Conservation (phyloP, 1,140 invertebrate genomes). For the Fopius arisanus region DNA sequence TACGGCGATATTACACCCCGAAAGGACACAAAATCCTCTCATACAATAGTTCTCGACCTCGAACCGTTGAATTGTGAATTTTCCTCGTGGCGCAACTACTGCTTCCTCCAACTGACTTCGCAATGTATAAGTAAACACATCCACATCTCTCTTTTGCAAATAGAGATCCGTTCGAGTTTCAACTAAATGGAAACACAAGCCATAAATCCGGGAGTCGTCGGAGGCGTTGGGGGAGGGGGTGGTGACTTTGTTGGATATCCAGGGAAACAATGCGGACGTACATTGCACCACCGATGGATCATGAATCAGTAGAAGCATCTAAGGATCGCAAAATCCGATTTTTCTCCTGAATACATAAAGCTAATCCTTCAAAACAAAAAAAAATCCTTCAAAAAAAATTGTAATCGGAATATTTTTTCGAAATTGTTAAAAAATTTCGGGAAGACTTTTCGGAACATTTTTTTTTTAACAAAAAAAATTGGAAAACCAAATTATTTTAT, state of each 20-base stretch:
- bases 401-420: too few species aligned
- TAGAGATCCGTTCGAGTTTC: not conserved
- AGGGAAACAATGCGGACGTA: constrained; percentile 20
- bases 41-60: not conserved
- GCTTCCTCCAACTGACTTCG: constrained; percentile 3
- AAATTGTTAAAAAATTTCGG: too few species aligned
- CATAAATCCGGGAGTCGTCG: constrained; percentile 22
- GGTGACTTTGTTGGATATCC: not conserved
- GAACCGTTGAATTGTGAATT: constrained; percentile 1
- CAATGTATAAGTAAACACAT: constrained; percentile 17
- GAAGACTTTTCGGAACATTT: too few species aligned
- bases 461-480: too few species aligned
- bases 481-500: too few species aligned
- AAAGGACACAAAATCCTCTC: not conserved
- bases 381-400: too few species aligned
- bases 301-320: constrained; percentile 6
- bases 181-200: constrained; percentile 23
- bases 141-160: constrained; percentile 1
- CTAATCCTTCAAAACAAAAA: too few species aligned
- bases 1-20: too few species aligned
- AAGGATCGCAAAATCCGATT: too few species aligned
- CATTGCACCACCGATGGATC: constrained; percentile 13
- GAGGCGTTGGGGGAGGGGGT: not conserved
- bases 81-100: not conserved
- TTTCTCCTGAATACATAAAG: too few species aligned